Base-by-base conservation (phyloP, 2,113 vertebrate species). In the Thunnus thynnus region DNA sequence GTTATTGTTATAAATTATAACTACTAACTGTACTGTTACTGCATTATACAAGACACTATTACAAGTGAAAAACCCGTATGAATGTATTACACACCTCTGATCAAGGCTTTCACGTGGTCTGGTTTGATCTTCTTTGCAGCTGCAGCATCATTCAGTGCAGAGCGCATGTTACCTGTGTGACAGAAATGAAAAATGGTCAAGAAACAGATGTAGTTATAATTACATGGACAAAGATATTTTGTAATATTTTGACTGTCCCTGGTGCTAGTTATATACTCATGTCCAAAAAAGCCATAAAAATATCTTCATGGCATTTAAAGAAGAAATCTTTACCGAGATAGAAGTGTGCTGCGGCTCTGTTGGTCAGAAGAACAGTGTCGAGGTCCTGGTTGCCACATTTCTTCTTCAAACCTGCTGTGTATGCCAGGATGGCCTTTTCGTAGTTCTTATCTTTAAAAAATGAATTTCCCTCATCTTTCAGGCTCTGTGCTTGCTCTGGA, bases 391-490 rank as follows among this genome's bases (percentile, higher is more conserved):
- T 96, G 0, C 10, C 57, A 69, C 95, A 95, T 1, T 95, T 96
- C 94, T 94, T 96, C 73, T 93, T 95, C 65, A 99, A 84, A 30
- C 95, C 98, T 50, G 95, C 97, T 1, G 95, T 95, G 84, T 99
- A 99, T 0, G 95, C 93, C 50, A 92, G 5, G 3, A 97, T 86
- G 0, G 98, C 96, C 76, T 95, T 96, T 52, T 94, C 60, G 85
- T 99, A 99, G 80, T 97, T 94, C 92, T 95, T 96, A 89, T 98
- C 97, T 84, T 95, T 97, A 91, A 99, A 99, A 84, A 96, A 99
- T 12, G 93, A 94, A 76, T 99, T 99, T 16, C 98, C 98, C 22
- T 99, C 98, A 44, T 97, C 94, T 86, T 96, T 97, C 69, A 97
- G 95, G 72, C 92, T 91, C 68, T 78, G 82, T 50, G 96, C 97